These are phyloP conservation scores for Noctua fimbriata DNA, from an alignment of 2,888 invertebrate species.

Conservation along the genomic window DNA sequence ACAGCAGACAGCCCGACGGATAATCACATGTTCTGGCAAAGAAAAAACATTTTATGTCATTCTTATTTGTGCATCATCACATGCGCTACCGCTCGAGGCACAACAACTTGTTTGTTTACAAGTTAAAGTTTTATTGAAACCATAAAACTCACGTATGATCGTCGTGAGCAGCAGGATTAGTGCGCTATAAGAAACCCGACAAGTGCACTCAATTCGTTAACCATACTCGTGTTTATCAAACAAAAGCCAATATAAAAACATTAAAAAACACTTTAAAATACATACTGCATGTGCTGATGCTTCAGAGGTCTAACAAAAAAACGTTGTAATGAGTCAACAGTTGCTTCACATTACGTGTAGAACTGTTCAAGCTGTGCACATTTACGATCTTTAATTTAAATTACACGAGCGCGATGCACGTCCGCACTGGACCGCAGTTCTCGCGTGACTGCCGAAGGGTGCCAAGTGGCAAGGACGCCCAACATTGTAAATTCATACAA, in stretches of 20 bases:
- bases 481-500: conserved; percentile 50
- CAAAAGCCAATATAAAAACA: conserved; percentile 14
- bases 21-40: conserved; percentile 38
- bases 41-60: conserved; percentile 27
- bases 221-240: conserved; percentile 34
- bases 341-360: conserved; percentile 34
- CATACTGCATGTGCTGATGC: conserved; percentile 44
- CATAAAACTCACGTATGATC: conserved; percentile 58
- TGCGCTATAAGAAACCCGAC: conserved; percentile 62
- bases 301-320: conserved; percentile 49
- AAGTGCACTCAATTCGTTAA: conserved; percentile 53
- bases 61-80: conserved; percentile 38
- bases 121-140: conserved; percentile 60
- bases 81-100: conserved; percentile 7
- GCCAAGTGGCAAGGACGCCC: conserved; percentile 63
- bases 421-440: conserved; percentile 51
- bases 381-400: conserved; percentile 32
- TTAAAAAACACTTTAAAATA: conserved; percentile 43
- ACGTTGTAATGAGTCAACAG: conserved; percentile 50
- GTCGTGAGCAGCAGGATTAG: conserved; percentile 57
- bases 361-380: conserved; percentile 32
- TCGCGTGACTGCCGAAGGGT: conserved; percentile 65
- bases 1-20: conserved; percentile 4
- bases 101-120: conserved; percentile 48
- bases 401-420: conserved; percentile 43